These are phyloP conservation scores for Balanococcus diminutus DNA, from an alignment of 2,888 invertebrate genomes.

Conservation along the genomic window DNA sequence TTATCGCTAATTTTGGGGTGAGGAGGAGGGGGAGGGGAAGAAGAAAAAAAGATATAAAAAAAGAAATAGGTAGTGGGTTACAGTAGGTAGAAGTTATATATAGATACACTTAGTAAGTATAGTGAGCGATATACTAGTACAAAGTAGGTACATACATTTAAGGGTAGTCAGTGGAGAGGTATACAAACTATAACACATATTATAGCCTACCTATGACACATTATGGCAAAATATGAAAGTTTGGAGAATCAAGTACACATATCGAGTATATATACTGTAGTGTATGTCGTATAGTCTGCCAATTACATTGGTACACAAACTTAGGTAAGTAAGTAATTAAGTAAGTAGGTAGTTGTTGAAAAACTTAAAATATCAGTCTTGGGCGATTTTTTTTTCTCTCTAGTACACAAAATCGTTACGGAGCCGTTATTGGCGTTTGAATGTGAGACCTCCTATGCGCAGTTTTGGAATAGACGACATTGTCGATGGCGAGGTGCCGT, in stretches of 20 bases:
- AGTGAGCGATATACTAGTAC: too few species aligned
- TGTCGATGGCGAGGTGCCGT: neutral
- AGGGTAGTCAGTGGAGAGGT: too few species aligned
- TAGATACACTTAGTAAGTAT: too few species aligned
- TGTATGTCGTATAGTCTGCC: neutral
- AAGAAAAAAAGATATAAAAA: too few species aligned
- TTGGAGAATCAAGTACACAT: neutral
- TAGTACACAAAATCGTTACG: neutral
- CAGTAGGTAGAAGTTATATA: neutral
- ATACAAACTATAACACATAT: neutral
- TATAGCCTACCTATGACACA: neutral
- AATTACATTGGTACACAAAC: too few species aligned
- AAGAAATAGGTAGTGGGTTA: neutral
- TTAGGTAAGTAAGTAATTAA: neutral
- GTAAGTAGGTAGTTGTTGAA: neutral
- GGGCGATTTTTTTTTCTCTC: neutral
- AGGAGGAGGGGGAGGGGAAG: too few species aligned
- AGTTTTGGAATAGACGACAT: neutral
- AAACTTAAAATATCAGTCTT: conserved; percentile 27
- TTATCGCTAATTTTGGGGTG: too few species aligned
- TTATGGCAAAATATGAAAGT: conserved; percentile 27
- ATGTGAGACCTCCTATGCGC: conserved; percentile 12
- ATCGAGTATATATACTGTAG: neutral
- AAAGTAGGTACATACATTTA: too few species aligned
- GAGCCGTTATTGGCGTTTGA: neutral